A percentile compares a stretch with the other conserved stretches of the same genome.
phyloP scores from a whole-genome alignment of 2,888 invertebrate genomes.

The Marasmarcha lunaedactyla region DNA sequence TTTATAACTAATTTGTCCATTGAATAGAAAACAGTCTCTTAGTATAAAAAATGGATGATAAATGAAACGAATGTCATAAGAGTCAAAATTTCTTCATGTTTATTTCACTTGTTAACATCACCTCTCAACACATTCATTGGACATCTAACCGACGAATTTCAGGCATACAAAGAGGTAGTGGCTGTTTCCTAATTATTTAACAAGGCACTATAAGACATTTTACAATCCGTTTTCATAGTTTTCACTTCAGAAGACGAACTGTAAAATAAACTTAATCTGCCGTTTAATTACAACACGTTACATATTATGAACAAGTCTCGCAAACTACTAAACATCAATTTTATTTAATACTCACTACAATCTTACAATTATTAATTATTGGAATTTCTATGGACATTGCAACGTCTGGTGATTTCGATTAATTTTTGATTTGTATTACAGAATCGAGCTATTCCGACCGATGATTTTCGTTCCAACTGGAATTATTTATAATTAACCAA shows the following conservation, averaged over 20 bases:
- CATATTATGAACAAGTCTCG: slow-evolving; percentile 24
- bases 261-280: not conserved
- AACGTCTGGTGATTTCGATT: no score
- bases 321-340: slow-evolving; percentile 27
- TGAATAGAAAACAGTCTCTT: no score
- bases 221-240: not conserved
- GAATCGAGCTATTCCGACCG: no score
- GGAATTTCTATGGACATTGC: no score
- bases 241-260: no score
- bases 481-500: no score
- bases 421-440: no score
- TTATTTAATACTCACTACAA: slow-evolving; percentile 18
- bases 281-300: slow-evolving; percentile 14
- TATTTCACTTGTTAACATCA: slow-evolving; percentile 48
- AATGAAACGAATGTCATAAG: slow-evolving; percentile 16
- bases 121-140: slow-evolving; percentile 44
- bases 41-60: not conserved
- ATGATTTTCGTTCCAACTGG: no score
- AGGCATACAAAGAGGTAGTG: slow-evolving; percentile 61
- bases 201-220: not conserved
- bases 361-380: slow-evolving; percentile 17
- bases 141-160: slow-evolving; percentile 47
- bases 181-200: slow-evolving; percentile 25
- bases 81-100: slow-evolving; percentile 49
- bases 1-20: no score